phyloP scores from a whole-genome alignment of 2,113 vertebrate species.

The Thalassarche chlororhynchos region DNA sequence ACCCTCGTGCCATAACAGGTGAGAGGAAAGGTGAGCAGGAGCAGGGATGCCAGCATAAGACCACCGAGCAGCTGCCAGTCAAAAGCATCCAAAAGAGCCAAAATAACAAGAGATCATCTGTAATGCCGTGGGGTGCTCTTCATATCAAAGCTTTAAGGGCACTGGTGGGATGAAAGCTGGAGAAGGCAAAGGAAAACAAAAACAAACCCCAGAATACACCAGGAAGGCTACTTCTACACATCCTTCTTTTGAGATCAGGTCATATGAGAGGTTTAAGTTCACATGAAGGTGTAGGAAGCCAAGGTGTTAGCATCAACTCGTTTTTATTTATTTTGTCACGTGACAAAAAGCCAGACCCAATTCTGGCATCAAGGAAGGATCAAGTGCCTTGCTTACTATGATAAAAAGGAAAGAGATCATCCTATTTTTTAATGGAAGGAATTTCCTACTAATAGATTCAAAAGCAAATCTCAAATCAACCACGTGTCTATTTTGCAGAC shows the following conservation, averaged over 20 bases:
- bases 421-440: not conserved
- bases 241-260: not conserved
- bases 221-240: not conserved
- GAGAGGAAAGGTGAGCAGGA: not conserved
- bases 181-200: not conserved
- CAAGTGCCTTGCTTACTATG: not conserved
- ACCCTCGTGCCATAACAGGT: not conserved
- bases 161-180: not conserved
- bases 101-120: not conserved
- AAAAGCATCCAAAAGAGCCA: not conserved
- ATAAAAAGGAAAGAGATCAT: not conserved
- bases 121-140: not conserved
- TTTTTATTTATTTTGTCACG: not conserved
- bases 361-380: not conserved
- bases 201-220: not conserved
- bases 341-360: not conserved
- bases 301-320: not conserved
- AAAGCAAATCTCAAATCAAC: not conserved
- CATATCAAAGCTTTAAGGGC: constrained; percentile 1
- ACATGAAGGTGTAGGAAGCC: not conserved
- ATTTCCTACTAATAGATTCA: not conserved
- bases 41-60: not conserved
- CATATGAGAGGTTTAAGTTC: not conserved
- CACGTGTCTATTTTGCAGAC: accelerated
- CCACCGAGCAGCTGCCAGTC: not conserved